These are phyloP conservation scores for Calidris pygmaea DNA, from an alignment of 2,113 vertebrate genomes.

Conservation along the genomic window DNA sequence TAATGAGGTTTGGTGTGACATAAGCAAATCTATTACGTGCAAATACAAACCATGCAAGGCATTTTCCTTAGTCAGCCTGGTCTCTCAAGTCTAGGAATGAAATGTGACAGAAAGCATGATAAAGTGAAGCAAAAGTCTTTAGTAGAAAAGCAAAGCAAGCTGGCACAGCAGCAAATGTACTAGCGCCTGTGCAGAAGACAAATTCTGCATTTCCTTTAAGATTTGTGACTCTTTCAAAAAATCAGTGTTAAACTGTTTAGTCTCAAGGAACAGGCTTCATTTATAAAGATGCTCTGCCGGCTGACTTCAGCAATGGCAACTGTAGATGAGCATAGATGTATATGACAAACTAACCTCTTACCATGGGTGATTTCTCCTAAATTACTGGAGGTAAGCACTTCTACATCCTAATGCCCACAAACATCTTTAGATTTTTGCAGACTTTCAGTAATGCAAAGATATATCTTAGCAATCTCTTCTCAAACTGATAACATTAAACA, in stretches of 20 bases:
- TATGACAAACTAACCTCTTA: conserved; percentile 26
- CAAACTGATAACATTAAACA: conserved; percentile 1
- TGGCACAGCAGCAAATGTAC: neutral
- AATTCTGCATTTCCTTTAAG: neutral
- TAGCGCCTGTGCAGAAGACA: neutral
- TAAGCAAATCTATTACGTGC: neutral
- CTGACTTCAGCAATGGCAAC: conserved; percentile 13
- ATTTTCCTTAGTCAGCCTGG: neutral
- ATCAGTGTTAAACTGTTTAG: neutral
- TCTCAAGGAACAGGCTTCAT: neutral
- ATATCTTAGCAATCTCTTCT: conserved; percentile 12
- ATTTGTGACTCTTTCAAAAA: neutral
- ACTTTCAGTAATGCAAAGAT: neutral
- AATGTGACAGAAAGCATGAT: conserved; percentile 41
- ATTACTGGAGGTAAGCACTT: neutral
- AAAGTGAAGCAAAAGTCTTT: neutral
- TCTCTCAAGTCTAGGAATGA: conserved; percentile 33
- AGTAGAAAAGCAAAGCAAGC: conserved; percentile 12
- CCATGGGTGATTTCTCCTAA: neutral
- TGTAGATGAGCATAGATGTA: neutral
- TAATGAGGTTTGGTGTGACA: conserved; percentile 51
- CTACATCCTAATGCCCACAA: neutral
- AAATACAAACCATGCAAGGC: conserved; percentile 25
- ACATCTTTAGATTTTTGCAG: conserved; percentile 23
- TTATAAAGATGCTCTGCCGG: neutral